Base-by-base conservation (phyloP, 2,797 vertebrate species). In the Muscicapa striata region DNA sequence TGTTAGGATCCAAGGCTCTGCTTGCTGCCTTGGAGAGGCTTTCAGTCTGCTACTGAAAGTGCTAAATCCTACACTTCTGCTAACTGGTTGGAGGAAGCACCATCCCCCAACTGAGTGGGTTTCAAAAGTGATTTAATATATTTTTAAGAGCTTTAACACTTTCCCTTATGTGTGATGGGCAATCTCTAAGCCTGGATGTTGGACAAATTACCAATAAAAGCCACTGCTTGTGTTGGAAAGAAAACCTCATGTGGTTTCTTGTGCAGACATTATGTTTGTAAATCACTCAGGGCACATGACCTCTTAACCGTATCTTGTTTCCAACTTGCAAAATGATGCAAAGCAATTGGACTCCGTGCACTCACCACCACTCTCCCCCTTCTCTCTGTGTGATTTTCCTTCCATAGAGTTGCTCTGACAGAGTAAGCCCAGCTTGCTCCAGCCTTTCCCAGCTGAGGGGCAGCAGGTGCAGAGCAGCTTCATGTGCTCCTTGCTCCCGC, bases 241-340 rank as follows among this genome's bases (percentile, higher is more conserved):
- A 76, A 92, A 94, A 91, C 93, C 88, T 95, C 87, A 84, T 66
- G 62, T 0, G 9, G 89, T 88, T 98, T 95, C 89, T 90, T 38
- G 75, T 89, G 57, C 72, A 94, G 90, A 83, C 86, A 26, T 79
- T 93, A 91, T 80, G 48, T 97, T 94, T 95, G 97, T 96, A 97
- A 96, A 96, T 97, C 95, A 97, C 92, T 97, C 80, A 30, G 93
- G 96, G 96, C 98, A 98, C 93, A 94, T 98, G 98, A 98, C 94
- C 92, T 92, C 95, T 94, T 95, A 95, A 87, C 92, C 30, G 82
- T 98, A 98, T 98, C 98, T 98, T 94, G 96, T 99, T 99, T 98
- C 98, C 96, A 97, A 97, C 97, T 97, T 89, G 95, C 96, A 93
- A 95, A 98, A 97, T 92, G 98, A 97, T 98, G 98, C 97, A 98